These are phyloP conservation scores for Noctuana brunneofusca DNA, from an alignment of 2,888 invertebrate species.

Conservation along the genomic window DNA sequence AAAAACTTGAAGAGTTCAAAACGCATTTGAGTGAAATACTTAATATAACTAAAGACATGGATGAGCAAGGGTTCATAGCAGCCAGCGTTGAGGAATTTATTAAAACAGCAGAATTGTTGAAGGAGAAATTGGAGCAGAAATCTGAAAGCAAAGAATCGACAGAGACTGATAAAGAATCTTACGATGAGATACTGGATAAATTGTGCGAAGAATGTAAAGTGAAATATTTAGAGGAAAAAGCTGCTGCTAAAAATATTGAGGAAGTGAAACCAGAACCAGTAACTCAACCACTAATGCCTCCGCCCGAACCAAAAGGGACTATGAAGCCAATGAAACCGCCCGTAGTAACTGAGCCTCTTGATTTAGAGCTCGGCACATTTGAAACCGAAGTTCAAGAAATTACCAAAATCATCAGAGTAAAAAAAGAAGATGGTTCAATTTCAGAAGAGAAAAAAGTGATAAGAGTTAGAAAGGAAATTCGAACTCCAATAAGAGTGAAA, in stretches of 20 bases:
- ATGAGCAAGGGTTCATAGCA: constrained; percentile 40
- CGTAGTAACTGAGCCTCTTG: constrained; percentile 23
- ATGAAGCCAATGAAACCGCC: background rate
- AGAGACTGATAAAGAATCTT: constrained; percentile 31
- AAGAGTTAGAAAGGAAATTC: constrained; percentile 47
- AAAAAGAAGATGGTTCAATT: constrained; percentile 51
- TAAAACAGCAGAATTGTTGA: constrained; percentile 44
- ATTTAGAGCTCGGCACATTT: constrained; percentile 47
- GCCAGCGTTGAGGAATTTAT: constrained; percentile 45
- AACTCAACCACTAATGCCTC: background rate
- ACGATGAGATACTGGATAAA: constrained; percentile 34
- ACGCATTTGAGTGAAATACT: constrained; percentile 45
- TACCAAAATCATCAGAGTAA: constrained; percentile 47
- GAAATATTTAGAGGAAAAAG: constrained; percentile 36
- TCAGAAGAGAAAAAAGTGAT: constrained; percentile 49
- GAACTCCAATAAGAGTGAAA: constrained; percentile 38
- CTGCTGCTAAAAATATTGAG: constrained; percentile 8
- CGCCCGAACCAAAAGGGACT: constrained; percentile 2
- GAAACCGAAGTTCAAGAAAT: constrained; percentile 51
- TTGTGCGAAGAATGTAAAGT: constrained; percentile 41
- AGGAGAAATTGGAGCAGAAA: constrained; percentile 40
- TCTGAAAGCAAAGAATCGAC: constrained; percentile 15
- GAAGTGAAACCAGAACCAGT: background rate
- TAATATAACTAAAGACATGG: constrained; percentile 43
- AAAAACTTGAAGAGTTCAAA: constrained; percentile 44